Percentiles rank a stretch among this genome's conserved stretches.
These are phyloP conservation scores for Epinephelus fuscoguttatus DNA, from an alignment of 2,113 vertebrate species.

Conservation along the genomic window DNA sequence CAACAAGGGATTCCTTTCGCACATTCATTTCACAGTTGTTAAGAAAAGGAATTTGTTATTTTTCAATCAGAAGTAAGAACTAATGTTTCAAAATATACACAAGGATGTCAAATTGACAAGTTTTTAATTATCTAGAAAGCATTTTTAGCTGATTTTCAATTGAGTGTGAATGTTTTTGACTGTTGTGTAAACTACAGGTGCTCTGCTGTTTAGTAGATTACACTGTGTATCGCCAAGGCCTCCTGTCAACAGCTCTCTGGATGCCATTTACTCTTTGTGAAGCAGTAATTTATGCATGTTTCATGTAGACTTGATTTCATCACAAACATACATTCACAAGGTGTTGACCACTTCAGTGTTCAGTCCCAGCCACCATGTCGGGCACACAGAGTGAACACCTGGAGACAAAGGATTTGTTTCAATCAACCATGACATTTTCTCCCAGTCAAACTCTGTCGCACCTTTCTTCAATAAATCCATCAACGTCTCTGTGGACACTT, in stretches of 20 bases:
- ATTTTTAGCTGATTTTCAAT: not conserved
- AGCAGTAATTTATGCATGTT: not conserved
- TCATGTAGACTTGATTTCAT: not conserved
- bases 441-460: conserved; percentile 53
- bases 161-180: not conserved
- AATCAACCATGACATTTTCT: conserved; percentile 64
- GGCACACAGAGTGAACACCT: not conserved
- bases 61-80: not conserved
- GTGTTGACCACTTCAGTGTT: not conserved
- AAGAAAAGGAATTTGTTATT: not conserved
- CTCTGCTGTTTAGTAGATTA: not conserved
- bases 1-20: not conserved
- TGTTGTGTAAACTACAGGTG: not conserved
- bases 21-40: not conserved
- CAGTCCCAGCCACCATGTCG: not conserved
- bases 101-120: not conserved
- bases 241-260: not conserved
- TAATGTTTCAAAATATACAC: not conserved
- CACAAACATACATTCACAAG: conserved; percentile 9
- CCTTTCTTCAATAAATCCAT: conserved; percentile 66
- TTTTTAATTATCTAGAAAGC: no score
- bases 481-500: conserved; percentile 50
- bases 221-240: not conserved
- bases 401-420: conserved; percentile 51
- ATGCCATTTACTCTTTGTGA: not conserved